Percentiles rank a stretch among this genome's conserved stretches.
Conservation (phyloP, 2,113 vertebrate genomes). For the Perca schrenkii region DNA sequence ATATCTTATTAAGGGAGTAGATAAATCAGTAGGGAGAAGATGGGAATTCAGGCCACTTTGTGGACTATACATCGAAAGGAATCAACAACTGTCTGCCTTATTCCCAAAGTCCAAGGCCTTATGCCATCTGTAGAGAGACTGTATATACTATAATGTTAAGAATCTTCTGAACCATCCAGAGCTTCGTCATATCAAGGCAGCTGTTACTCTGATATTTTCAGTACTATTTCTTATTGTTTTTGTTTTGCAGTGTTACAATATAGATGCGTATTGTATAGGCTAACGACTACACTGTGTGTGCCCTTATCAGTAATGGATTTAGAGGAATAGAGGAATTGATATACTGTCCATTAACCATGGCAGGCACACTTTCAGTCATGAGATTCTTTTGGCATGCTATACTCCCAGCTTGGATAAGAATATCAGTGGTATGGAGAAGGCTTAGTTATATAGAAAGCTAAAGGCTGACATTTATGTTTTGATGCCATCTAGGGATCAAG, state of each 20-base stretch:
- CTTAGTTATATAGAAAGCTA: constrained; percentile 54
- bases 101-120: constrained; percentile 83
- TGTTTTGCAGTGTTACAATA: constrained; percentile 69
- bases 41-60: constrained; percentile 74
- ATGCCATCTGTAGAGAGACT: constrained; percentile 79
- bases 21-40: constrained; percentile 68
- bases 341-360: constrained; percentile 61
- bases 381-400: constrained; percentile 63
- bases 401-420: constrained; percentile 60
- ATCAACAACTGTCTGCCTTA: constrained; percentile 85
- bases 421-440: constrained; percentile 79
- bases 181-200: constrained; percentile 81
- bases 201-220: constrained; percentile 79
- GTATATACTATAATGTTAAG: constrained; percentile 77
- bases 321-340: constrained; percentile 57
- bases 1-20: constrained; percentile 79
- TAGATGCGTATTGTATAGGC: constrained; percentile 72
- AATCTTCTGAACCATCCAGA: constrained; percentile 77
- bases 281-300: constrained; percentile 70
- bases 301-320: constrained; percentile 65
- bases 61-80: constrained; percentile 74
- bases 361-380: constrained; percentile 68
- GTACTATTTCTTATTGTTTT: constrained; percentile 72
- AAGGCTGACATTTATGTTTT: constrained; percentile 57
- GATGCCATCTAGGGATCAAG: constrained; percentile 71